Base-by-base conservation (phyloP, 30 jellyfish, hydroid and myxozoan species). In the Pseudorhiza aurosa region DNA sequence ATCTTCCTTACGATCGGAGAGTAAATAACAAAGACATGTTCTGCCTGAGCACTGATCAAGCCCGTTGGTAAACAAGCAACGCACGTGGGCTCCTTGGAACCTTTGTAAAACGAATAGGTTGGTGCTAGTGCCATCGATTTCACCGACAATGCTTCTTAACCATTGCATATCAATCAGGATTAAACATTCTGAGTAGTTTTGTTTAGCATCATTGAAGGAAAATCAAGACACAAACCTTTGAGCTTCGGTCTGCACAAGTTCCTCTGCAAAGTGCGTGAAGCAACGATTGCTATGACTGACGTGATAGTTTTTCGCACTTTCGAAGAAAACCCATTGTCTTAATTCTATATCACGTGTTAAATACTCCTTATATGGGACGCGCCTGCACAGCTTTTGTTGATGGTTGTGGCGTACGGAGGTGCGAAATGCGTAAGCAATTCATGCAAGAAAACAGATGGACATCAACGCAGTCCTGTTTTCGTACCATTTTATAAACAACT, bases 231-330 rank as follows among this genome's bases (percentile, higher is more conserved):
- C 77, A 29, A 1, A 64, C 77, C 77, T 64, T 64, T 64, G 24
- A 33, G 17, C 57, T 33, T 64, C 59, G 32, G 35, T 51, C 18
- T 51, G 65, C 68, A 25, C 33, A 30, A 50, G 65, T 21, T 33
- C 26, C 67, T 15, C 31, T 31, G 21, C 5, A 75, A 51, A 55
- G 56, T 27, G 60, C 9, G 63, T 36, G 15, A 1, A 51, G 57
- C 70, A 58, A 50, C 73, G 26, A 51, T 53, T 18, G 26, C 85
- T 31, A 32, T 14, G 72, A 67, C 83, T 70, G 68, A 43, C 83
- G 83, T 70, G 83, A 70, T 70, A 46, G 21, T 25, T 47, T 39
- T 70, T 70, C 83, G 71, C 83, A 58, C 83, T 58, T 24, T 47
- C 83, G 71, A 45, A 47, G 71, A 68, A 30, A 14, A 22, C 8